A percentile compares a stretch with the other conserved stretches of the same genome.
phyloP scores from a whole-genome alignment of 2,113 vertebrate species.

The Cyphomyrus plagiostoma region DNA sequence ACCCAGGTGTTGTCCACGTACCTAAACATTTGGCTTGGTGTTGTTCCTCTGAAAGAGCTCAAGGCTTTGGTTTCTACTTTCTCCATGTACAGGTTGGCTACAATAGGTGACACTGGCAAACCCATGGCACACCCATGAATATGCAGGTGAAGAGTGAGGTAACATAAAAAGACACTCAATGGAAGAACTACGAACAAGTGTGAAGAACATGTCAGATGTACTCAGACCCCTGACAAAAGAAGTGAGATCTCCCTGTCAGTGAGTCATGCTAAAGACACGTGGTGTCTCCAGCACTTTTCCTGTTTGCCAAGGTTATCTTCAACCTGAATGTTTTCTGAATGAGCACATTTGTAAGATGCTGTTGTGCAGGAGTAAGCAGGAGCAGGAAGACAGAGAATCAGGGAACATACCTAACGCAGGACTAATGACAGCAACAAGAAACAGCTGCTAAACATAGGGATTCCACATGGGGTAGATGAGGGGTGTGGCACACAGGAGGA shows the following conservation, averaged over 20 bases:
- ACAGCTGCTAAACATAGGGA: no score
- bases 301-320: not conserved
- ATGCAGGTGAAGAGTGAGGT: not conserved
- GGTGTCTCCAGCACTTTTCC: not conserved
- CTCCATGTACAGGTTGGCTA: slow-evolving; percentile 3
- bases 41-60: not conserved
- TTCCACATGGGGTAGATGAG: no score
- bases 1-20: not conserved
- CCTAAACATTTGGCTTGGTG: not conserved
- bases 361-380: no score
- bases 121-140: not conserved
- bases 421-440: no score
- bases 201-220: not conserved
- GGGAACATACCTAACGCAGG: no score
- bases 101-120: not conserved
- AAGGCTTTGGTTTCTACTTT: not conserved
- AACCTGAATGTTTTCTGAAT: not conserved
- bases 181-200: not conserved
- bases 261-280: no score
- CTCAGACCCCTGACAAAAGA: not conserved
- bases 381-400: no score
- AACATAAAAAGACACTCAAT: not conserved
- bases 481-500: no score
- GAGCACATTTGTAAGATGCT: not conserved
- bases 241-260: no score